Evolutionary conservation across 2,888 invertebrate genomes (phyloP).

Genomic region (Congeria kusceri): DNA sequence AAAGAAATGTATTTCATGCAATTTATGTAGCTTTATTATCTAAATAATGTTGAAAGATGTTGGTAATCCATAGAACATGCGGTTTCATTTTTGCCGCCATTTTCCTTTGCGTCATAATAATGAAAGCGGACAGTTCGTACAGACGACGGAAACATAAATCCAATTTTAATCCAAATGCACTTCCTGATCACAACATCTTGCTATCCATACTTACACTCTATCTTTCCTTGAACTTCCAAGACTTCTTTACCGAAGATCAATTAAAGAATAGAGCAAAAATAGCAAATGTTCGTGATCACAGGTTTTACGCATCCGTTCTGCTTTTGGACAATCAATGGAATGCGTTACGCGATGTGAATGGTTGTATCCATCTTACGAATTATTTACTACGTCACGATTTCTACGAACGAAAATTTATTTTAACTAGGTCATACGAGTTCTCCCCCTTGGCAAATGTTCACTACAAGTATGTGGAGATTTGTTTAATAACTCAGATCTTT

Average conservation of each 20-base stretch:
- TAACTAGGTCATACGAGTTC: not conserved
- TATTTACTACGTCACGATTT: constrained; percentile 4
- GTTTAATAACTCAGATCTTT: too few species aligned
- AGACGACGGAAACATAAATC: constrained; percentile 34
- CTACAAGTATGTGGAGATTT: too few species aligned
- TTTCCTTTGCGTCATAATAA: constrained; percentile 23
- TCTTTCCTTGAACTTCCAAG: constrained; percentile 46
- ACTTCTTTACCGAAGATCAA: constrained; percentile 36
- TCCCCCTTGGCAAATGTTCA: not conserved
- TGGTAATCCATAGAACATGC: too few species aligned
- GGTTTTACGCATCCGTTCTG: constrained; percentile 15
- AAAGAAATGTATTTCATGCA: not conserved
- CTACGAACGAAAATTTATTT: not conserved
- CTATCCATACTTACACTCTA: constrained; percentile 58
- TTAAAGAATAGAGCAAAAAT: constrained; percentile 47
- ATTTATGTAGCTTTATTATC: too few species aligned
- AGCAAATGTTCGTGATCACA: constrained; percentile 46
- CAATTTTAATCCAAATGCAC: constrained; percentile 13
- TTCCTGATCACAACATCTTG: constrained; percentile 29
- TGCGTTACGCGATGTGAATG: constrained; percentile 33
- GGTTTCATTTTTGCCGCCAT: constrained; percentile 55
- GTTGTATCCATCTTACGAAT: constrained; percentile 27
- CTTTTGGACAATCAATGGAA: constrained; percentile 45
- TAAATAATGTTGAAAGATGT: too few species aligned
- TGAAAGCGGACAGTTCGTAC: constrained; percentile 19